These are phyloP conservation scores for Kradibia gibbosae DNA, from an alignment of 1,140 invertebrate species.

Conservation along the genomic window DNA sequence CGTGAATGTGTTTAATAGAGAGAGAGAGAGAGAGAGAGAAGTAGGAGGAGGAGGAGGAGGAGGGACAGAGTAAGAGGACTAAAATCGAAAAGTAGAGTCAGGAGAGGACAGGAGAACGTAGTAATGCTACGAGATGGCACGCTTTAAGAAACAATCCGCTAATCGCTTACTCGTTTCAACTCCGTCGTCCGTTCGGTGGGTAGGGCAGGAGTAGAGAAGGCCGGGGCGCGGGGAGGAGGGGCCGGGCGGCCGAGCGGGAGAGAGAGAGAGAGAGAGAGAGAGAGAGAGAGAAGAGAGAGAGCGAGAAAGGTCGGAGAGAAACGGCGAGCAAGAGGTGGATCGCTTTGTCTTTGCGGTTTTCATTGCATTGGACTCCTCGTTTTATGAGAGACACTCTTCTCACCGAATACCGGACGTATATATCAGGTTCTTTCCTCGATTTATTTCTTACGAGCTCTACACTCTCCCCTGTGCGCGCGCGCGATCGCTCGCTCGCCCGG, in stretches of 20 bases:
- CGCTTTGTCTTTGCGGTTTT: conserved; percentile 64
- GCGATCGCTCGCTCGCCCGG: not conserved
- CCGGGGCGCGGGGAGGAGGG: too few species aligned
- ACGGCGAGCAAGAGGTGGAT: conserved; percentile 45
- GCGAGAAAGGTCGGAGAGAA: not conserved
- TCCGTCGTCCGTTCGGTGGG: conserved; percentile 46
- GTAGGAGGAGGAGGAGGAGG: not conserved
- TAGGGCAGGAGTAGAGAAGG: too few species aligned
- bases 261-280: too few species aligned
- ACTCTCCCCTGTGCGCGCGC: too few species aligned
- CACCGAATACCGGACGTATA: conserved; percentile 27
- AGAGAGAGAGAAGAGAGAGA: too few species aligned
- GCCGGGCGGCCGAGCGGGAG: too few species aligned
- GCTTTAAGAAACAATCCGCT: conserved; percentile 55
- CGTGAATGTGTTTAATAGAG: not conserved
- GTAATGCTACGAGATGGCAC: conserved; percentile 46
- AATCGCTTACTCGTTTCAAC: conserved; percentile 59
- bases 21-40: not conserved
- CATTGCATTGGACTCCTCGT: conserved; percentile 30
- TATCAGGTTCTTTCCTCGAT: not conserved
- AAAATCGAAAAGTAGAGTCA: not conserved
- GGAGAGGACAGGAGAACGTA: not conserved
- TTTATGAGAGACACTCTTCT: conserved; percentile 22
- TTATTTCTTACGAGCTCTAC: not conserved
- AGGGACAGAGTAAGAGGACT: not conserved